phyloP scores from a whole-genome alignment of 2,888 invertebrate genomes.

The Lepetodrilus schrolli region DNA sequence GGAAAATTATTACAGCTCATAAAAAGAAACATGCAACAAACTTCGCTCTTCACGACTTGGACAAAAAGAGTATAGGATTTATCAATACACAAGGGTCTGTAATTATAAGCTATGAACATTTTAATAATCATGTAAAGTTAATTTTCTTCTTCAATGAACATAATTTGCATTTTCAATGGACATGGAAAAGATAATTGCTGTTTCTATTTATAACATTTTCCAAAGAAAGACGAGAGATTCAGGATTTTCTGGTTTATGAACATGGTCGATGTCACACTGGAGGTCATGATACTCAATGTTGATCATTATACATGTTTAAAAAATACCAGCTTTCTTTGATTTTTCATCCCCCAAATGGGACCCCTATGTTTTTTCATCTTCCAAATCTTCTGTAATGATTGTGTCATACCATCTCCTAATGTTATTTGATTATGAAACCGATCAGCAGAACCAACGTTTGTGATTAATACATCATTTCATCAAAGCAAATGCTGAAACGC shows the following conservation, averaged over 20 bases:
- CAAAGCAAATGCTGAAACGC: not conserved
- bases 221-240: not conserved
- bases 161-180: not conserved
- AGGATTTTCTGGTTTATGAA: not conserved
- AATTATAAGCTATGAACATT: not conserved
- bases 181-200: not conserved
- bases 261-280: not conserved
- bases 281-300: not conserved
- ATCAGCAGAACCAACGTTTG: not conserved
- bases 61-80: no score
- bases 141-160: not conserved
- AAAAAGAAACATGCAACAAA: no score
- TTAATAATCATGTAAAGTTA: no score
- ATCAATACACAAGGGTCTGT: not conserved
- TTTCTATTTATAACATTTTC: not conserved
- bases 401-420: not conserved
- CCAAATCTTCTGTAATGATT: not conserved
- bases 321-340: not conserved
- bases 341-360: not conserved
- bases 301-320: not conserved
- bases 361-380: not conserved
- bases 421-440: not conserved
- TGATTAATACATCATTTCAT: not conserved
- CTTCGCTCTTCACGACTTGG: no score
- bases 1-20: not conserved